Percentiles rank a stretch among this genome's conserved stretches.
Conservation (phyloP, 2,888 invertebrate genomes). For the Lottia gigantea region DNA sequence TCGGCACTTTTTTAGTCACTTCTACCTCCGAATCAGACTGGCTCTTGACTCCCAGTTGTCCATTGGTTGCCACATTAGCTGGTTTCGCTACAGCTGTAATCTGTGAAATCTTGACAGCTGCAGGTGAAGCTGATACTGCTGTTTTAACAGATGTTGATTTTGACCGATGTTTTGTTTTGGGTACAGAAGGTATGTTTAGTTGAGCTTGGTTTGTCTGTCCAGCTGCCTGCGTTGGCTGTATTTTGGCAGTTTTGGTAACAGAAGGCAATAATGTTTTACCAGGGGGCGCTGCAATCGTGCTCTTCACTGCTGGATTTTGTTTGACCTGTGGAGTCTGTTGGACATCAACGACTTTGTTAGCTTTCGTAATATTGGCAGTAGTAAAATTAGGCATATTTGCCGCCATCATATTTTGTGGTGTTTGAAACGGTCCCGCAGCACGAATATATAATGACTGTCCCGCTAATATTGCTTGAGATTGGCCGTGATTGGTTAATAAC, state of each 20-base stretch:
- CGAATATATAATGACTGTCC: constrained; percentile 63
- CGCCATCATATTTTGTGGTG: constrained; percentile 39
- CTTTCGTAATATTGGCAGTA: constrained; percentile 22
- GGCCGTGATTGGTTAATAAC: constrained; percentile 49
- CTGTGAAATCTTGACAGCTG: constrained; percentile 15
- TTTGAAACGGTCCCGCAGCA: constrained; percentile 48
- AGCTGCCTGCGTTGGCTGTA: constrained; percentile 44
- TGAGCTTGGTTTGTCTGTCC: constrained; percentile 21
- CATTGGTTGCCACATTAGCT: constrained; percentile 32
- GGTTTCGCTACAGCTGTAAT: constrained; percentile 18
- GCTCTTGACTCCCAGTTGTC: constrained; percentile 34
- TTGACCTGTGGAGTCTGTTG: constrained; percentile 30
- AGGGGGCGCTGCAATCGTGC: constrained; percentile 40
- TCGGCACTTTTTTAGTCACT: constrained; percentile 15
- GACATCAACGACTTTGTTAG: constrained; percentile 27
- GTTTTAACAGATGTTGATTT: constrained; percentile 32
- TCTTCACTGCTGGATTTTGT: constrained; percentile 39
- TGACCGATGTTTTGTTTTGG: constrained; percentile 28
- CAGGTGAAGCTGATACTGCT: constrained; percentile 12
- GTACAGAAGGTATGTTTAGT: constrained; percentile 30
- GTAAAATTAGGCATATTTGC: constrained; percentile 30
- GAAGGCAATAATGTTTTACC: constrained; percentile 55
- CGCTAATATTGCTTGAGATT: constrained; percentile 50
- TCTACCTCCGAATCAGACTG: constrained; percentile 53
- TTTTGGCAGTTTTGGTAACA: constrained; percentile 51